Conservation (phyloP, 2,888 invertebrate genomes). For the Leptopterna dolabrata region DNA sequence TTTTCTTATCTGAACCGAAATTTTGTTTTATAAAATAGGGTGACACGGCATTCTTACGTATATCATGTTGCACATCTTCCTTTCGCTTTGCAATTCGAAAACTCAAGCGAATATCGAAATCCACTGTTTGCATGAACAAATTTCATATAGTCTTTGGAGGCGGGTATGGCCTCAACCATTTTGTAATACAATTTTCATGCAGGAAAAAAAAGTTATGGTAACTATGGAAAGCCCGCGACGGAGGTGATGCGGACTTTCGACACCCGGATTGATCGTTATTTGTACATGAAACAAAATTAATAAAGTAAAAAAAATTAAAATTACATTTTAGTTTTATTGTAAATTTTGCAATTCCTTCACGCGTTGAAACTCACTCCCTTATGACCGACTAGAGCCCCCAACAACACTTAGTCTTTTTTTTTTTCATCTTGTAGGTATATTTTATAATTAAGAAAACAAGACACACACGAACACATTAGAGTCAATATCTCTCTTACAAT, state of each 20-base stretch:
- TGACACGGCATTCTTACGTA: slow-evolving; percentile 48
- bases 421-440: slow-evolving; percentile 9
- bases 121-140: background rate
- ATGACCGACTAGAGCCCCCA: slow-evolving; percentile 51
- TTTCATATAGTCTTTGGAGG: slow-evolving; percentile 48
- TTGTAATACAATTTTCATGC: background rate
- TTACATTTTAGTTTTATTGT: background rate
- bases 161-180: background rate
- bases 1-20: slow-evolving; percentile 38
- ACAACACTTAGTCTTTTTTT: slow-evolving; percentile 35
- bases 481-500: slow-evolving; percentile 35
- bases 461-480: slow-evolving; percentile 51
- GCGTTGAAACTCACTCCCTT: slow-evolving; percentile 35
- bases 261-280: background rate
- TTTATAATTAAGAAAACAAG: slow-evolving; percentile 5
- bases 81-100: background rate
- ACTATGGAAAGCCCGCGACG: slow-evolving; percentile 17
- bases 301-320: background rate
- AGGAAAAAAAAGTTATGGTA: slow-evolving; percentile 10
- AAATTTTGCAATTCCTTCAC: slow-evolving; percentile 30
- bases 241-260: slow-evolving; percentile 2
- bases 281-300: background rate
- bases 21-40: slow-evolving; percentile 12
- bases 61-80: slow-evolving; percentile 33
- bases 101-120: background rate